Evolutionary conservation across 2,113 vertebrate species (phyloP).

Genomic region (Brachyhypopomus occidentalis): DNA sequence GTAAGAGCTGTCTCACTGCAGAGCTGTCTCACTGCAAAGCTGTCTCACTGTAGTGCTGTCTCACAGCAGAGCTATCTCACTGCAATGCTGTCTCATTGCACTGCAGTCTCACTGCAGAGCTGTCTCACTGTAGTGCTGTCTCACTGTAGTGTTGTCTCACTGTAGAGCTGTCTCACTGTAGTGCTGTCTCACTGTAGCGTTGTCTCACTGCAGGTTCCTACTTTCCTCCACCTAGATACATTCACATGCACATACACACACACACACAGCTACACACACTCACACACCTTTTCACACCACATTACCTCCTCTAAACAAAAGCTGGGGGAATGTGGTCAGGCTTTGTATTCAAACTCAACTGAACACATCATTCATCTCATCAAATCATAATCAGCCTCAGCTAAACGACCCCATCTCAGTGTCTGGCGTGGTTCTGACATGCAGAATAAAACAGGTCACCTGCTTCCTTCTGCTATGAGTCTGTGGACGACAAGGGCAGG

Average conservation of each 20-base stretch:
- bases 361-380: constrained; percentile 58
- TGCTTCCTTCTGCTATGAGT: background rate
- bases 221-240: too few relatives aligned
- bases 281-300: constrained; percentile 14
- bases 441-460: constrained; percentile 18
- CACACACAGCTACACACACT: constrained; percentile 9
- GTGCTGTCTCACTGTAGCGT: too few relatives aligned
- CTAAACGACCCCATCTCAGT: constrained; percentile 17
- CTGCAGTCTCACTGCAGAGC: too few relatives aligned
- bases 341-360: constrained; percentile 59
- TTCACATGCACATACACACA: background rate
- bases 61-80: too few relatives aligned
- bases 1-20: constrained; percentile 70
- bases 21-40: too few relatives aligned
- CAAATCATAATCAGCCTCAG: constrained; percentile 50
- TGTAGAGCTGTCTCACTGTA: too few relatives aligned
- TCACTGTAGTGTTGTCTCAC: too few relatives aligned
- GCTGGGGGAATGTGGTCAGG: constrained; percentile 52
- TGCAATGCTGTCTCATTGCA: too few relatives aligned
- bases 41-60: too few relatives aligned
- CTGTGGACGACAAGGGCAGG: background rate
- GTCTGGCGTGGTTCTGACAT: background rate
- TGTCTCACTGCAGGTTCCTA: too few relatives aligned
- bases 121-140: too few relatives aligned
- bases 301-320: constrained; percentile 54